Evolutionary conservation across 2,888 invertebrate genomes (phyloP).

Genomic region (Charanyca ferruginea): DNA sequence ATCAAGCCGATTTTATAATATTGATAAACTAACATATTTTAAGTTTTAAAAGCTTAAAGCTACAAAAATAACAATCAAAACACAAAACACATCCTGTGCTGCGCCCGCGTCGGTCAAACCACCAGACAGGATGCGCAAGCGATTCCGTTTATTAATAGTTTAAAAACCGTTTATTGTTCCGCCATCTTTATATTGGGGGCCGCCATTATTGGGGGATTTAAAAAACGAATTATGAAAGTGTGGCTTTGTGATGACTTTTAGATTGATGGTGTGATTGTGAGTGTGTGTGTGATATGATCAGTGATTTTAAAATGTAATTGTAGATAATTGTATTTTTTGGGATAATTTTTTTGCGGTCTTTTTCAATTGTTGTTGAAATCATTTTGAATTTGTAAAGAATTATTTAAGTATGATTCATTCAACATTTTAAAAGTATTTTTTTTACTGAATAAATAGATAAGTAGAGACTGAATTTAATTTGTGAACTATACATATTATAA

Average conservation of each 20-base stretch:
- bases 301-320: slow-evolving; percentile 52
- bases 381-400: slow-evolving; percentile 26
- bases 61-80: slow-evolving; percentile 7
- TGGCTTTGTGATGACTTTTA: slow-evolving; percentile 58
- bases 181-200: slow-evolving; percentile 63
- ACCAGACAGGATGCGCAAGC: slow-evolving; percentile 55
- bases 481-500: not conserved
- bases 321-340: slow-evolving; percentile 33
- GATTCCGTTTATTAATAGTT: slow-evolving; percentile 56
- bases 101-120: slow-evolving; percentile 35
- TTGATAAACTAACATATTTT: not conserved
- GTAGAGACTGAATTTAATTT: not conserved
- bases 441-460: not conserved
- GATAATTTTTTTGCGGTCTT: slow-evolving; percentile 21
- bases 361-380: slow-evolving; percentile 11
- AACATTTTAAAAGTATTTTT: too few relatives aligned
- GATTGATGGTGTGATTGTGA: slow-evolving; percentile 37
- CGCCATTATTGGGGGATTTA: slow-evolving; percentile 52
- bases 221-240: slow-evolving; percentile 51
- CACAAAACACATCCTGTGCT: slow-evolving; percentile 40
- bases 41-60: not conserved
- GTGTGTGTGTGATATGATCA: slow-evolving; percentile 43
- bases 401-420: not conserved
- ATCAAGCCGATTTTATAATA: not conserved
- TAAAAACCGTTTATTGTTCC: slow-evolving; percentile 65